phyloP scores from a whole-genome alignment of 2,888 invertebrate genomes.

The Blastobasis adustella region DNA sequence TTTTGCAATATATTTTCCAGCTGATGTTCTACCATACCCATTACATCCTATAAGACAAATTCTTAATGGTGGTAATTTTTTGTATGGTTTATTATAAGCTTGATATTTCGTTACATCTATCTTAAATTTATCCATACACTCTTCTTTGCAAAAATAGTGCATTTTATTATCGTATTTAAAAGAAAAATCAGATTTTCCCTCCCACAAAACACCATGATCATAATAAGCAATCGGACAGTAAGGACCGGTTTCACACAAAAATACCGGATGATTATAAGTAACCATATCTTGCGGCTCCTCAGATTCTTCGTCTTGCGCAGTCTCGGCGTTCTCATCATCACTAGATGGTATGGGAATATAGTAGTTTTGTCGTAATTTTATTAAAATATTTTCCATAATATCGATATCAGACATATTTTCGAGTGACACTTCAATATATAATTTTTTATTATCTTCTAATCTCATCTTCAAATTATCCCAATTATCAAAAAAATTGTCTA shows the following conservation, averaged over 20 bases:
- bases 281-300: conserved; percentile 31
- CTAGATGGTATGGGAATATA: conserved; percentile 27
- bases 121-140: conserved; percentile 64
- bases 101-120: conserved; percentile 65
- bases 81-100: conserved; percentile 51
- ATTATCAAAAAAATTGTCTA: conserved; percentile 51
- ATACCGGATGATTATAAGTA: conserved; percentile 40
- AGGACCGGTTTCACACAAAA: conserved; percentile 72
- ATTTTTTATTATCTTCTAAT: conserved; percentile 50
- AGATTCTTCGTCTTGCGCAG: conserved; percentile 32
- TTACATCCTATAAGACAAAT: conserved; percentile 74
- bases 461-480: conserved; percentile 54
- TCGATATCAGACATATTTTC: conserved; percentile 54
- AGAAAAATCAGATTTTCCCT: conserved; percentile 73
- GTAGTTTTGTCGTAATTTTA: conserved; percentile 48
- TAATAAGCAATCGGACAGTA: conserved; percentile 78
- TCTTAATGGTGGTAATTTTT: conserved; percentile 62
- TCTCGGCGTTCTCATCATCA: conserved; percentile 37
- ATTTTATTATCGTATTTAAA: conserved; percentile 68
- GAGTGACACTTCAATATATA: conserved; percentile 59
- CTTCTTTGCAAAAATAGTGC: conserved; percentile 68
- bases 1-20: conserved; percentile 64
- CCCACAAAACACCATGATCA: conserved; percentile 71
- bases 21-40: conserved; percentile 69
- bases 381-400: conserved; percentile 47